Base-by-base conservation (phyloP, 2,113 vertebrate species). In the Parus major region DNA sequence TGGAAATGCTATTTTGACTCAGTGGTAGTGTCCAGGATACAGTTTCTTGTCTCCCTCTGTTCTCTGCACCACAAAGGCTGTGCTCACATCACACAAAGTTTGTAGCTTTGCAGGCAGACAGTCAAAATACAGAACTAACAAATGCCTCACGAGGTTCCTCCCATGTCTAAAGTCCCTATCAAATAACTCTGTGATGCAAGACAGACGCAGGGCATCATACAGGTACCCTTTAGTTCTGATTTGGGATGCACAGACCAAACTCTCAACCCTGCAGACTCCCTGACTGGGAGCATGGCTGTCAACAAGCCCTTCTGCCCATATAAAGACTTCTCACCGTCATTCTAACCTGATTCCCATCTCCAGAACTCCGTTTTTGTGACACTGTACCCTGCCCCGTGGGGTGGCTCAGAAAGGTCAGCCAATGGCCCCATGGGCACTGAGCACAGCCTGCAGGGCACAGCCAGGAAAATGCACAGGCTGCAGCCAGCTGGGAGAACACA, bases 391-490 rank as follows among this genome's bases (percentile, higher is more conserved):
- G 41, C 27, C 50, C 41, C 18, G 17, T 1, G 15, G 60, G 50
- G 52, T 11, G 3, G 69, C 89, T 95, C 66, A 44, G 80, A 93
- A 92, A 96, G 94, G 85, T 85, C 94, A 96, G 68, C 17, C 57
- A 91, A 85, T 84, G 86, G 91, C 86, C 44, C 33, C 1, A 2
- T 0, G 17, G 63, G 65, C 0, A 3, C 87, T 53, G 93, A 25
- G 88, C 90, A 16, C 82, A 73, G 50, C 69, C 27, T 33, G 46
- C 12, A 36, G 73, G 46, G 63, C 39, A 4, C 12, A 35, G 83
- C 63, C 87, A 82, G 55, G 11, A 42, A 49, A 75, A 70, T 0
- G 22, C 82, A 47, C 57, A 22, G 4, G 24, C 77, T 79, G 4
- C 46, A 73, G 61, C 66, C 95, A 86, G 84, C 41, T 1, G 78